Percentiles rank a stretch among this genome's conserved stretches.
Evolutionary conservation across 2,113 vertebrate species (phyloP).

Genomic region (Sander vitreus): DNA sequence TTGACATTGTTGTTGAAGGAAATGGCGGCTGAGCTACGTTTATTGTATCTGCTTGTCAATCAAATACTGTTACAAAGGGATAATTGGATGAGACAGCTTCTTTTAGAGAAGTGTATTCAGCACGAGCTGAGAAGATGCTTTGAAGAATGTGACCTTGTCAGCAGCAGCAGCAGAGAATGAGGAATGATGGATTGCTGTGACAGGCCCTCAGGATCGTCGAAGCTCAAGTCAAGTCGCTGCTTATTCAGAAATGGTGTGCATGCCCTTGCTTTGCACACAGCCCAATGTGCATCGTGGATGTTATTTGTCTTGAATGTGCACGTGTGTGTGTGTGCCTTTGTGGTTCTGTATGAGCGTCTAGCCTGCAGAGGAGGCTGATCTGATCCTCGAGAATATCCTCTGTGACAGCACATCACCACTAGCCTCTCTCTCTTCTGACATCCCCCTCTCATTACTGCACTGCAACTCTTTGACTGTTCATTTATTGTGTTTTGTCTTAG

Average conservation of each 20-base stretch:
- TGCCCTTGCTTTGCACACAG: conserved; percentile 56
- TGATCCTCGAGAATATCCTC: conserved; percentile 77
- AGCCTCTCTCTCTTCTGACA: conserved; percentile 65
- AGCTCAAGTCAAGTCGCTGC: conserved; percentile 53
- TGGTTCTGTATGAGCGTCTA: conserved; percentile 48
- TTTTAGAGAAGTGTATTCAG: conserved; percentile 36
- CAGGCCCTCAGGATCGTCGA: conserved; percentile 58
- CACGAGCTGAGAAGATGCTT: conserved; percentile 48
- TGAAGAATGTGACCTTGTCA: conserved; percentile 76
- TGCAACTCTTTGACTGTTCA: conserved; percentile 61
- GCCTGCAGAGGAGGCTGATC: conserved; percentile 71
- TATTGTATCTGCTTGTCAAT: conserved; percentile 53
- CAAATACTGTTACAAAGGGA: conserved; percentile 20
- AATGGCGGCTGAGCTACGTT: conserved; percentile 43
- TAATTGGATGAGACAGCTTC: conserved; percentile 55
- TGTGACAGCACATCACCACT: conserved; percentile 74
- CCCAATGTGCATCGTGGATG: conserved; percentile 53
- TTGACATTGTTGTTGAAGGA: conserved; percentile 24
- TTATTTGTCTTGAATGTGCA: conserved; percentile 40
- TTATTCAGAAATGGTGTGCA: conserved; percentile 54
- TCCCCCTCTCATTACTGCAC: conserved; percentile 66
- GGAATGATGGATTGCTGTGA: conserved; percentile 65
- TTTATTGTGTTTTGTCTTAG: conserved; percentile 62
- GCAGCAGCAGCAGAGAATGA: conserved; percentile 45
- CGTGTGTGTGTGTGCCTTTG: conserved; percentile 45